Base-by-base conservation (phyloP, 1,140 invertebrate species). In the Coenobita brevimanus region DNA sequence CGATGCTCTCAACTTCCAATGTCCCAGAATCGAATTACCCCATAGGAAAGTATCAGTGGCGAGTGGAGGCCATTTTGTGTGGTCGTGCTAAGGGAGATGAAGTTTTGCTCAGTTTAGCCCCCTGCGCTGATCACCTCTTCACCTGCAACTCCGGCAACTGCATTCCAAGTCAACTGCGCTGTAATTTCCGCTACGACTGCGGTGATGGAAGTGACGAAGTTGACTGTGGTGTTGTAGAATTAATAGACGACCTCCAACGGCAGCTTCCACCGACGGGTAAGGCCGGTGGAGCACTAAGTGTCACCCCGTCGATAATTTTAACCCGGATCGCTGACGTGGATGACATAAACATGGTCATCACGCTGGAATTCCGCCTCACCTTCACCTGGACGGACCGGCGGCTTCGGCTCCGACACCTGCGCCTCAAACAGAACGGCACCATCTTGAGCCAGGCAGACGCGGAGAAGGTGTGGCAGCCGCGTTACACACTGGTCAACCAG, bases 121-220 rank as follows among this genome's bases (percentile, higher is more conserved):
- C 69, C 2, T 91, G 91, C 71, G n/a, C 41, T 4, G 41, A 81
- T 24, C 46, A 90, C 50, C 73, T 92, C 75, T 93, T 93, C 82
- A 90, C 90, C 60, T 93, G 92, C 82, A 82, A 76, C 54, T 79
- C 91, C 43, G 90, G 91, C 17, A 69, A 90, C 54, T 94, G 94
- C 91, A 93, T 94, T 57, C 89, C 91, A 6, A 81, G 89, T 24
- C 88, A 91, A 38, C 86, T 86, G n/a, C 90, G 92, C 17, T 94
- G 93, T 24, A 92, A 94, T 82, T 94, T 93, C 90, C 90, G 89
- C 13, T 92, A 92, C 80, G 90, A 91, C 30, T 92, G 91, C 60
- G 94, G 94, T 91, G 94, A 94, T 91, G 89, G 90, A 2, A 83
- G 91, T 62, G 92, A 92, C 87, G 93, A 89, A 36, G 46, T 67